phyloP scores from a whole-genome alignment of 2,888 invertebrate species.

The Oligia latruncula region DNA sequence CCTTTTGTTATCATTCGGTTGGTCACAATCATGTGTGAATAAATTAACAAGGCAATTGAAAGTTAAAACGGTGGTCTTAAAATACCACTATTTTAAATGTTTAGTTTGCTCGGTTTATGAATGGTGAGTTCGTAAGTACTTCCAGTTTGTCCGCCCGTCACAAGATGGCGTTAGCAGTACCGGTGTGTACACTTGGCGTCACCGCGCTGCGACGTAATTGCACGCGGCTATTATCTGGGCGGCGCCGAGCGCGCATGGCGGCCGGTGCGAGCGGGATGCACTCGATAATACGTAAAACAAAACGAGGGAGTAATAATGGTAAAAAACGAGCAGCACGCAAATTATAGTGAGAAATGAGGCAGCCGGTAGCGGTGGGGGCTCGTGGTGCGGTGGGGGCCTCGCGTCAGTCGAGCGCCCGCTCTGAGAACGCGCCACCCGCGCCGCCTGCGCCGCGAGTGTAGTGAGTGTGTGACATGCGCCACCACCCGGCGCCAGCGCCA shows the following conservation, averaged over 20 bases:
- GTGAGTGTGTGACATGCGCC: slow-evolving; percentile 88
- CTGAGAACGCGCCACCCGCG: slow-evolving; percentile 84
- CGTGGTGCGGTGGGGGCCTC: slow-evolving; percentile 83
- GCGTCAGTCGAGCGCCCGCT: slow-evolving; percentile 87
- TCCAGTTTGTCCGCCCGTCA: slow-evolving; percentile 77
- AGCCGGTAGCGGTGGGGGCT: slow-evolving; percentile 90
- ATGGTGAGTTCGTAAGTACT: background rate
- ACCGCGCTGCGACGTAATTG: slow-evolving; percentile 83
- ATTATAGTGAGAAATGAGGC: slow-evolving; percentile 91
- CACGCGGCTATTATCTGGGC: slow-evolving; percentile 89
- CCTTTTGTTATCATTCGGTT: background rate
- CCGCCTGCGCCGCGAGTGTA: slow-evolving; percentile 87
- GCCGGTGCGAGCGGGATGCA: slow-evolving; percentile 90
- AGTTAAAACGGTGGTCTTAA: too few relatives aligned
- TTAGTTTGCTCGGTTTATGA: background rate
- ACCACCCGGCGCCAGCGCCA: slow-evolving; percentile 73
- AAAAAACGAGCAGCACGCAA: slow-evolving; percentile 90
- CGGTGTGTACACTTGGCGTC: slow-evolving; percentile 62
- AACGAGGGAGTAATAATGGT: slow-evolving; percentile 90
- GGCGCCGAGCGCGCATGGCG: slow-evolving; percentile 88
- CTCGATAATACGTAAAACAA: slow-evolving; percentile 90
- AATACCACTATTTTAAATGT: background rate
- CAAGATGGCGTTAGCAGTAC: slow-evolving; percentile 85
- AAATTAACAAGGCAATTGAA: background rate
- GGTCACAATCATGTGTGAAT: background rate